Base-by-base conservation (phyloP, 2,888 invertebrate genomes). In the Campopleginae sp. region DNA sequence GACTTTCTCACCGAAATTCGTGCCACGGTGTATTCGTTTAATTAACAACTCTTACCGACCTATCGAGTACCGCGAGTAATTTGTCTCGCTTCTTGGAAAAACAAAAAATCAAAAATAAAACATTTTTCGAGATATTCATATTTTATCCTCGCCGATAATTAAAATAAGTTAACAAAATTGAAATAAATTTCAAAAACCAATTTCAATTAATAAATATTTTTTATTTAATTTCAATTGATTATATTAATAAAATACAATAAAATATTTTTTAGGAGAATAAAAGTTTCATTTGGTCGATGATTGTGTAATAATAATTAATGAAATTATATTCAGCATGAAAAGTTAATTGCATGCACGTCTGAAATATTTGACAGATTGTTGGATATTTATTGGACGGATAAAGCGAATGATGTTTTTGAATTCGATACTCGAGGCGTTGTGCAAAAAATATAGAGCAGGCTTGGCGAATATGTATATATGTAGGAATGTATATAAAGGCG, bases 401-500 rank as follows among this genome's bases (percentile, higher is more conserved):
- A 46, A 44, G 4, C 44, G 6, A 31, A 63, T 14, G 12, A 63
- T 19, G 12, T 63, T 23, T 8, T 71, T 48, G 7, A 48, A 44
- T 48, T 63, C 38, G 61, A 71, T 27, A 33, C 48, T 48, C 79
- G 61, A 38, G 23, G 23, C 38, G 17, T 14, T 42, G 12, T 68
- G 63, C 46, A 38, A 79, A 63, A 79, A 79, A 63, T 48, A 17
- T 48, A 17, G 70, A 38, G 61, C 17, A 70, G 58, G 33, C 31
- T 44, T 38, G 14, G 38, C 7, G 38, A 38, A 38, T 38, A 14
- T 27, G n/a, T 51, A 27, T 76, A 78, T 78, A 31, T 10, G 14
- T 31, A 48, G 17, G 27, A 46, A 51, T 58, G 23, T 48, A 46
- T 31, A 48, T 70, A 81, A 79, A 77, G 80, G 76, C 82, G 82